phyloP scores from a whole-genome alignment of 1,140 invertebrate genomes.

The Hirudo medicinalis region DNA sequence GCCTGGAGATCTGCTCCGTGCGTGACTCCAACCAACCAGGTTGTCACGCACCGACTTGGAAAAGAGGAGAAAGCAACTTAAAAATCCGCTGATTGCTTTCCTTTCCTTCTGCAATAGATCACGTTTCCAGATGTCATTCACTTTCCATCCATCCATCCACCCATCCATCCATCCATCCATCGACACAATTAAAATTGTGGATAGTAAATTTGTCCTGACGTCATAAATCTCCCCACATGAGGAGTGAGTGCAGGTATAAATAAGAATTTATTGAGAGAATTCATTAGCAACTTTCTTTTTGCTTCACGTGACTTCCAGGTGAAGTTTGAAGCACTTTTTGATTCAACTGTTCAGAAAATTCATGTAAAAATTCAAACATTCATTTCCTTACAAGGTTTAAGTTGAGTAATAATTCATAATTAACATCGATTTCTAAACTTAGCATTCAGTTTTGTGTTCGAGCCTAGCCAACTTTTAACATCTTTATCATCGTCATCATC shows the following conservation, averaged over 20 bases:
- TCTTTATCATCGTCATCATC: slow-evolving; percentile 10
- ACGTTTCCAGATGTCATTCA: too few species aligned
- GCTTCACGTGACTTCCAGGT: background rate
- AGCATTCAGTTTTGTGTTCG: background rate
- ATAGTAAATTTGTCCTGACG: too few species aligned
- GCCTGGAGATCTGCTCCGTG: too few species aligned
- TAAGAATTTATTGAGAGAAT: background rate
- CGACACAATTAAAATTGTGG: too few species aligned
- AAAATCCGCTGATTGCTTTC: too few species aligned
- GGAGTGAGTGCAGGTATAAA: background rate
- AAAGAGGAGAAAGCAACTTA: too few species aligned
- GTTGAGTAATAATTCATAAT: background rate
- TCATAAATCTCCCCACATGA: background rate
- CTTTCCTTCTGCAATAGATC: too few species aligned
- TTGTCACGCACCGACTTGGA: too few species aligned
- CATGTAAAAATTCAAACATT: background rate
- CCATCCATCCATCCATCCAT: too few species aligned
- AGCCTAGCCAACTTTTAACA: background rate
- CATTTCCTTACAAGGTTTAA: background rate
- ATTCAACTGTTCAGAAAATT: background rate
- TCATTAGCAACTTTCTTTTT: too few species aligned
- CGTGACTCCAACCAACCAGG: too few species aligned
- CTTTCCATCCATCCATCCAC: too few species aligned
- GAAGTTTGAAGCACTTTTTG: background rate
- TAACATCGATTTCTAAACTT: background rate